Conservation (phyloP, 2,113 vertebrate species). For the Ifrita kowaldi region DNA sequence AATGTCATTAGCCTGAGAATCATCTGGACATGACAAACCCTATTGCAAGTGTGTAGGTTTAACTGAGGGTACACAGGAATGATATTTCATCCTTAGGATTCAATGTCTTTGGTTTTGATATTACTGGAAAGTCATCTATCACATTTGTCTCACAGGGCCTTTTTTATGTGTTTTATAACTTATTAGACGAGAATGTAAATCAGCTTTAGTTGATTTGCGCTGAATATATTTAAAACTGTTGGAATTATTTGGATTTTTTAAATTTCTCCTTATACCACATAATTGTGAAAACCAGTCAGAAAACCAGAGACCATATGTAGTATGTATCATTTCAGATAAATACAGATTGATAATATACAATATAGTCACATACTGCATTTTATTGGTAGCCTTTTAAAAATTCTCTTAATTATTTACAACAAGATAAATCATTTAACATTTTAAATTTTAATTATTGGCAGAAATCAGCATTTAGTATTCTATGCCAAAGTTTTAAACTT, state of each 20-base stretch:
- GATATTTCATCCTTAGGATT: constrained; percentile 51
- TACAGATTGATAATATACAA: not conserved
- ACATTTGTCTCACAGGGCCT: constrained; percentile 53
- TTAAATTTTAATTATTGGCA: constrained; percentile 79
- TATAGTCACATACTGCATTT: constrained; percentile 43
- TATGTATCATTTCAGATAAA: constrained; percentile 8
- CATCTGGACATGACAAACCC: not conserved
- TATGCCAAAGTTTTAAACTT: constrained; percentile 69
- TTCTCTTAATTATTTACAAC: constrained; percentile 76
- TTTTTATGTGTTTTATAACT: constrained; percentile 51
- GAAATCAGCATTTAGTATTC: constrained; percentile 73
- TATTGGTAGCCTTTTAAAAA: constrained; percentile 67
- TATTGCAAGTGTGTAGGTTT: not conserved
- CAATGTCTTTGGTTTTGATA: constrained; percentile 48
- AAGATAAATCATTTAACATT: constrained; percentile 78
- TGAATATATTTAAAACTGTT: constrained; percentile 60
- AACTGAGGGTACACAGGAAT: not conserved
- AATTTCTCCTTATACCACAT: not conserved
- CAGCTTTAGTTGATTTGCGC: constrained; percentile 53
- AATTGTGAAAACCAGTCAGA: not conserved
- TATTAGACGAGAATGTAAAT: constrained; percentile 53
- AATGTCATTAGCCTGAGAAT: not conserved
- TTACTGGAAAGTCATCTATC: constrained; percentile 50
- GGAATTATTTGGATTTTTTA: not conserved
- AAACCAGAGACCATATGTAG: not conserved